Base-by-base conservation (phyloP, 1,140 invertebrate genomes). In the Sesamia nonagrioides region DNA sequence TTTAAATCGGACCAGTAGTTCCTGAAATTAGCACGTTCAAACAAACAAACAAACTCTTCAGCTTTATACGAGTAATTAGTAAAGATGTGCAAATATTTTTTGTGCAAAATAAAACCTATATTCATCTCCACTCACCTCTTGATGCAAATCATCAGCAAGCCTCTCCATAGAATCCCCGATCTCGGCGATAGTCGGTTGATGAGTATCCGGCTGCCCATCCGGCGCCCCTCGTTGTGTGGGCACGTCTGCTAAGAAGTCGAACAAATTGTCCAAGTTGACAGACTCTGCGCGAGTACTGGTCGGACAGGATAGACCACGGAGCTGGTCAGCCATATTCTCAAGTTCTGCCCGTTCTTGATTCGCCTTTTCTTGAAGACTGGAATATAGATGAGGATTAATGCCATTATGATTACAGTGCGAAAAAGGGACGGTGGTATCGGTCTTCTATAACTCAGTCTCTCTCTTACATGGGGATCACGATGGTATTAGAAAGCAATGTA, bases 181-280 rank as follows among this genome's bases (percentile, higher is more conserved):
- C 90, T 98, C 97, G n/a, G 98, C 97, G 15, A 98, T 97, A 8
- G 97, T 96, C 3, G 97, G 96, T 74, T 96, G 96, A 80, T 96
- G 95, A 8, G 92, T 92, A 52, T 95, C 95, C 58, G 96, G 96
- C 37, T 96, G 94, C 45, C 94, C 92, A 77, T 95, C 95, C 5
- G 95, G 93, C 7, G 92, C 92, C 54, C 95, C 92, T 52, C 95
- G 91, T 91, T 96, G 93, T 3, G 95, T 95, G 15, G 98, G 97
- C 15, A 98, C 97, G 79, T 98, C 98, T 0, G 97, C 97, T 8
- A 99, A 95, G 90, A 99, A 99, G 61, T 98, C 98, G 94, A 99
- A 99, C 85, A 99, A 95, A 94, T 98, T 98, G 91, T 99, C 98
- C 66, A 99, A 95, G 90, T 99, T 98, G 0, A 99, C 97, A 0